These are phyloP conservation scores for Sarcophaga variegata DNA, from an alignment of 2,888 invertebrate species.

Conservation along the genomic window DNA sequence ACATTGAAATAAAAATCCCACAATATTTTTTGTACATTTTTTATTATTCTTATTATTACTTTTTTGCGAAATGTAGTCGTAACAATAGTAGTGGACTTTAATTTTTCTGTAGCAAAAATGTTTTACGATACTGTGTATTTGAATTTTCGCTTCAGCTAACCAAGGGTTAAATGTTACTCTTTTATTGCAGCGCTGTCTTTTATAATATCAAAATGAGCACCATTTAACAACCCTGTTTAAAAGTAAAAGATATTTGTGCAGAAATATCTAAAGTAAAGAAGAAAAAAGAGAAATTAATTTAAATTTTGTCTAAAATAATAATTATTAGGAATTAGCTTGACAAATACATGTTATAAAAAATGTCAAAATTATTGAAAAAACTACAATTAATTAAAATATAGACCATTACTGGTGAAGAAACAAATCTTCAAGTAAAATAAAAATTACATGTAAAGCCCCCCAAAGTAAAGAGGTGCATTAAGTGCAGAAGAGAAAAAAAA, in stretches of 20 bases:
- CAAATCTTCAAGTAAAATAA: neutral
- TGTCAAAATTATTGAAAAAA: slow-evolving; percentile 42
- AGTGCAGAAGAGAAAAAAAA: slow-evolving; percentile 64
- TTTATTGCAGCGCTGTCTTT: slow-evolving; percentile 20
- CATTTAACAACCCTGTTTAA: slow-evolving; percentile 38
- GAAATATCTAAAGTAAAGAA: slow-evolving; percentile 36
- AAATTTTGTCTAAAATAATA: slow-evolving; percentile 29
- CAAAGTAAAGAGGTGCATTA: slow-evolving; percentile 52
- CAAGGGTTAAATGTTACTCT: slow-evolving; percentile 36
- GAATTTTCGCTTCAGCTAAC: neutral
- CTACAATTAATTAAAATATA: slow-evolving; percentile 16
- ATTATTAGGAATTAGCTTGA: neutral
- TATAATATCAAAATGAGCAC: neutral
- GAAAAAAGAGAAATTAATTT: slow-evolving; percentile 56
- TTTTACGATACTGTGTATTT: neutral
- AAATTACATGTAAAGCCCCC: neutral
- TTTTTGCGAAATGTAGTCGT: too few relatives aligned
- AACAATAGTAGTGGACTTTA: too few relatives aligned
- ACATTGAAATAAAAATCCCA: too few relatives aligned
- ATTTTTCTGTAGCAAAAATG: too few relatives aligned
- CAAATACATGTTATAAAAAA: slow-evolving; percentile 40
- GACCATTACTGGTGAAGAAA: neutral
- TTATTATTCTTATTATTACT: too few relatives aligned
- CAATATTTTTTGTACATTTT: too few relatives aligned
- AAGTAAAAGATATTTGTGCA: slow-evolving; percentile 47